Percentiles rank a stretch among this genome's conserved stretches.
Conservation (phyloP, 2,113 vertebrate genomes). For the Prolemur simus region DNA sequence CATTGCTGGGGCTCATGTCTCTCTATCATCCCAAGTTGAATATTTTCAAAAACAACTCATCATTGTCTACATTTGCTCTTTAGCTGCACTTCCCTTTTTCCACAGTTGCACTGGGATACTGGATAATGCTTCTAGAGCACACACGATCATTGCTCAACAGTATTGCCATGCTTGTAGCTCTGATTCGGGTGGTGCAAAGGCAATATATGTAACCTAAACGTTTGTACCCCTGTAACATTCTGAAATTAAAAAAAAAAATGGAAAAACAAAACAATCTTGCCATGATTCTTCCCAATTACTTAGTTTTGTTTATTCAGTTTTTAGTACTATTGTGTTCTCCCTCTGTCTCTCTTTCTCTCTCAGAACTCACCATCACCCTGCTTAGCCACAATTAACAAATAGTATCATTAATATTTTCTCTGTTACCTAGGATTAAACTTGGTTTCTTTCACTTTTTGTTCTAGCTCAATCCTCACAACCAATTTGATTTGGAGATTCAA, state of each 20-base stretch:
- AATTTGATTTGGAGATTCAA: background rate
- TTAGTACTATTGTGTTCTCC: background rate
- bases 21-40: background rate
- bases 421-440: background rate
- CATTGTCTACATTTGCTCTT: background rate
- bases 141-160: background rate
- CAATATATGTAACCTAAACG: too few species aligned
- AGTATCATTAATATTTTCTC: background rate
- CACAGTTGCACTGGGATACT: background rate
- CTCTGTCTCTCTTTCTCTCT: background rate
- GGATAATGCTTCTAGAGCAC: background rate
- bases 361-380: background rate
- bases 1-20: background rate
- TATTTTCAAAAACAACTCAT: background rate
- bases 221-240: too few species aligned
- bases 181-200: too few species aligned
- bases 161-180: background rate
- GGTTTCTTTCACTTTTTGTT: background rate
- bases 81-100: background rate
- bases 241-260: too few species aligned
- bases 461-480: background rate
- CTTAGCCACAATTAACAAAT: background rate
- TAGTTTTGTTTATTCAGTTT: background rate
- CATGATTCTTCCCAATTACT: background rate
- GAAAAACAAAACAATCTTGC: background rate